Evolutionary conservation across 2,888 invertebrate species (phyloP), one percentile per base, ranked within the genome.

Genomic region (Saturnia pavonia): DNA sequence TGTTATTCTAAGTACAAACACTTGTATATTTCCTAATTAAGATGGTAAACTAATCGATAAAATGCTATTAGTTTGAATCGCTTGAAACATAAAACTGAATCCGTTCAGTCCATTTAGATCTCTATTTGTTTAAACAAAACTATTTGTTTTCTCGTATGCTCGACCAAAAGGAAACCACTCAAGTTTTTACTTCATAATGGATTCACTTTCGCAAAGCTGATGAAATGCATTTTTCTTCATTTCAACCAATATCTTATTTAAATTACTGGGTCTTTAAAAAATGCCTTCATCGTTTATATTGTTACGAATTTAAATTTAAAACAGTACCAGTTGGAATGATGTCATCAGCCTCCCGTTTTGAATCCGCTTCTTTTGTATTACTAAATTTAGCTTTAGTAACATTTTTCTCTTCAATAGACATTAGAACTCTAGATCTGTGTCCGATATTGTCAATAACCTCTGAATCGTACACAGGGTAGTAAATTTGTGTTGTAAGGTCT

Each of bases 361-460:
- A n/a, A 45, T 70, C 73, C 1, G 40, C 45, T 57, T 22, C 40
- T 8, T 57, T 65, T 1, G 63, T 48, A 63, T 34, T 42, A n/a
- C 25, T 22, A 1, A 57, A 7, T 67, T 48, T 25, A 42, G n/a
- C 16, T 27, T 70, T 70, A 6, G 75, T 78, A 3, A 40, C 34
- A 60, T 77, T 78, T 3, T 22, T 54, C 19, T 81, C 77, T 51
- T 82, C 76, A 8, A 88, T 22, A 1, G 89, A 82, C 66, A 92
- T 72, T 0, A 92, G 74, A 0, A 84, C 82, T 75, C 92, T 85
- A 0, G 91, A 90, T 74, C 85, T 85, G 57, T 88, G 85, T 0
- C 84, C 85, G 12, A 88, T 86, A 54, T 89, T 89, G 1, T 87
- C 85, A 19, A 87, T 78, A 80, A 86, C 85, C 14, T 88, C 87